These are phyloP conservation scores for Pangasianodon gigas DNA, from an alignment of 2,113 vertebrate genomes.

Conservation along the genomic window DNA sequence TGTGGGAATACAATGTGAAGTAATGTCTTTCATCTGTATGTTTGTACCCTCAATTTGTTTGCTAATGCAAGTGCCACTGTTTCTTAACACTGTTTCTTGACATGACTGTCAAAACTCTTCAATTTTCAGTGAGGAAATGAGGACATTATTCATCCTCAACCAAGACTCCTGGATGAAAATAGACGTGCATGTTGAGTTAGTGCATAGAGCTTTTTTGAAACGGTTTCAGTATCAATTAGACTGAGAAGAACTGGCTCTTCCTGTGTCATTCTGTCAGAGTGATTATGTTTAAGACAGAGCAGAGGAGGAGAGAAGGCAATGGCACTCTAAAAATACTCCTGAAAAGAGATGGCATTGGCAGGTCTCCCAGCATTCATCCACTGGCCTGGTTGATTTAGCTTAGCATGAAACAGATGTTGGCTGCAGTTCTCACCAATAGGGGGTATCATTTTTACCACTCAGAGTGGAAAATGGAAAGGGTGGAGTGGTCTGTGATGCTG, in stretches of 20 bases:
- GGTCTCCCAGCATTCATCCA: conserved; percentile 41
- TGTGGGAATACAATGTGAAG: background rate
- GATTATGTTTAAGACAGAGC: conserved; percentile 48
- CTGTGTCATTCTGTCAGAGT: conserved; percentile 50
- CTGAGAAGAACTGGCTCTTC: conserved; percentile 42
- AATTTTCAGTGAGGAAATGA: background rate
- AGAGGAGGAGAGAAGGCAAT: conserved; percentile 33
- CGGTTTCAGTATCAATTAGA: conserved; percentile 48
- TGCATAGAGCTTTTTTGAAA: conserved; percentile 31
- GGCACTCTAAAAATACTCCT: conserved; percentile 56
- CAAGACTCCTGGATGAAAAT: conserved; percentile 26
- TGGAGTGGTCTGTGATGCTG: background rate
- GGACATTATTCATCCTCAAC: conserved; percentile 25
- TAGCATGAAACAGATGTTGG: conserved; percentile 47
- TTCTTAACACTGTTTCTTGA: background rate
- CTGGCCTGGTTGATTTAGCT: conserved; percentile 45
- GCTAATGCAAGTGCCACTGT: background rate
- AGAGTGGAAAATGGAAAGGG: background rate
- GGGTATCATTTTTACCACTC: conserved; percentile 33
- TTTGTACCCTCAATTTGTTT: background rate
- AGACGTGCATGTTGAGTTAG: background rate
- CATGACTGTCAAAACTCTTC: background rate
- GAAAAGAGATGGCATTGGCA: conserved; percentile 46
- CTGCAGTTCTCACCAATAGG: conserved; percentile 28
- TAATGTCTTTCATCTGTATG: conserved; percentile 10